These are phyloP conservation scores for Hyposmocoma kahamanoa DNA, from an alignment of 1,140 invertebrate species.

Conservation along the genomic window DNA sequence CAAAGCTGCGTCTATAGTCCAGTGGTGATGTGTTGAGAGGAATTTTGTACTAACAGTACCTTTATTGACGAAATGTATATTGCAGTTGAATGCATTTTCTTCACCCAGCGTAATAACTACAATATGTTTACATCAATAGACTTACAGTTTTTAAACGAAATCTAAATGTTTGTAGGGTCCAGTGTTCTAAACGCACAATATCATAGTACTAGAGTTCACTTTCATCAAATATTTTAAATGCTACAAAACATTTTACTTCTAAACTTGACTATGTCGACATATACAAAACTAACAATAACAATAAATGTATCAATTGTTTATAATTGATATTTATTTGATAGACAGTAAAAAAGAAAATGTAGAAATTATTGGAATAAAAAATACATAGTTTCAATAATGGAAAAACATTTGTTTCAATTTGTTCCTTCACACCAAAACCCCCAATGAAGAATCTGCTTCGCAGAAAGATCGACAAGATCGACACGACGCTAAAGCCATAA, in stretches of 20 bases:
- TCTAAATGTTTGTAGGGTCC: conserved; percentile 72
- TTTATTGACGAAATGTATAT: conserved; percentile 45
- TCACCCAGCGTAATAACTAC: conserved; percentile 61
- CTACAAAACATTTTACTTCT: conserved; percentile 57
- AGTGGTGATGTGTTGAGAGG: conserved; percentile 43
- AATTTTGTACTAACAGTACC: conserved; percentile 55
- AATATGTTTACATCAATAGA: conserved; percentile 61
- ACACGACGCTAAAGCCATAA: background rate
- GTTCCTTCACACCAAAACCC: background rate
- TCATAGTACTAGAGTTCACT: conserved; percentile 70
- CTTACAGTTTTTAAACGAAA: conserved; percentile 65
- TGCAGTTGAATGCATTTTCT: conserved; percentile 56
- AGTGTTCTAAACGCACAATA: conserved; percentile 71
- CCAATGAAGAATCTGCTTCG: background rate
- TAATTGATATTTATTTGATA: conserved; percentile 72
- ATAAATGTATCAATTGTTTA: conserved; percentile 69
- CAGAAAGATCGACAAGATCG: background rate
- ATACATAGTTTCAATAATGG: conserved; percentile 70
- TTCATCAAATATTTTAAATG: conserved; percentile 53
- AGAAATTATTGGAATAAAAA: conserved; percentile 66
- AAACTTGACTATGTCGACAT: conserved; percentile 64
- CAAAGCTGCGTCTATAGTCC: conserved; percentile 43
- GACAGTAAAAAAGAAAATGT: conserved; percentile 65
- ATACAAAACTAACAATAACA: conserved; percentile 67
- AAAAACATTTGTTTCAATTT: conserved; percentile 43